These are phyloP conservation scores for Hydrophis major DNA, from an alignment of 2,797 vertebrate species.

Conservation along the genomic window DNA sequence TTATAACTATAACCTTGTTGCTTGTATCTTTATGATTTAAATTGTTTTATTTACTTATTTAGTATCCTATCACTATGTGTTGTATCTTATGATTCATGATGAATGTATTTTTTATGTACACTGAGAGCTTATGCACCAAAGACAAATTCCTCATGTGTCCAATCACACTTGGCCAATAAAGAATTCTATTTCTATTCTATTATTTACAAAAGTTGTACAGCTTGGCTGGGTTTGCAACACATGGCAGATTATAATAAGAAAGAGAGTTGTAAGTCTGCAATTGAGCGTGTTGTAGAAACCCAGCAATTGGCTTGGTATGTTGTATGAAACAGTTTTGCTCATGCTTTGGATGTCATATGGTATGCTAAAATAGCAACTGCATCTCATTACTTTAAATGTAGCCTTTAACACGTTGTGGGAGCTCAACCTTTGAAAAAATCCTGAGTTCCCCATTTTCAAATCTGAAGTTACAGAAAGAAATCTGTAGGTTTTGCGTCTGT, in stretches of 20 bases:
- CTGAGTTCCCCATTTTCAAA: neutral
- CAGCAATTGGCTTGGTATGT: neutral
- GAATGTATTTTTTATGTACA: too few relatives aligned
- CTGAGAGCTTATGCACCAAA: too few relatives aligned
- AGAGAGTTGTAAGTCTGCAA: neutral
- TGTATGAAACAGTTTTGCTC: neutral
- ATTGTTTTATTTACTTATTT: too few relatives aligned
- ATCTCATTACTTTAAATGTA: neutral
- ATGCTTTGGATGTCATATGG: neutral
- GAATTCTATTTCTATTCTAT: too few relatives aligned
- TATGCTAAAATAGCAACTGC: neutral
- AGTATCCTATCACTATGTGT: too few relatives aligned
- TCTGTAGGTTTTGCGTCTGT: neutral
- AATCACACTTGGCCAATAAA: too few relatives aligned
- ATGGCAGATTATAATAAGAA: neutral
- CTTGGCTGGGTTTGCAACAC: neutral
- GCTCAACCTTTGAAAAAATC: neutral
- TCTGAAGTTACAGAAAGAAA: neutral
- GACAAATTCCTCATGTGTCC: too few relatives aligned
- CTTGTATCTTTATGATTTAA: too few relatives aligned
- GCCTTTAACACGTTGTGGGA: neutral
- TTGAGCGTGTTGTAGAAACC: neutral
- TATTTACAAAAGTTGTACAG: neutral
- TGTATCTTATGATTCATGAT: too few relatives aligned
- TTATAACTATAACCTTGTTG: too few relatives aligned